Percentiles rank a stretch among this genome's conserved stretches.
Conservation (phyloP, 1,140 invertebrate species). For the Chlorops oryzae region DNA sequence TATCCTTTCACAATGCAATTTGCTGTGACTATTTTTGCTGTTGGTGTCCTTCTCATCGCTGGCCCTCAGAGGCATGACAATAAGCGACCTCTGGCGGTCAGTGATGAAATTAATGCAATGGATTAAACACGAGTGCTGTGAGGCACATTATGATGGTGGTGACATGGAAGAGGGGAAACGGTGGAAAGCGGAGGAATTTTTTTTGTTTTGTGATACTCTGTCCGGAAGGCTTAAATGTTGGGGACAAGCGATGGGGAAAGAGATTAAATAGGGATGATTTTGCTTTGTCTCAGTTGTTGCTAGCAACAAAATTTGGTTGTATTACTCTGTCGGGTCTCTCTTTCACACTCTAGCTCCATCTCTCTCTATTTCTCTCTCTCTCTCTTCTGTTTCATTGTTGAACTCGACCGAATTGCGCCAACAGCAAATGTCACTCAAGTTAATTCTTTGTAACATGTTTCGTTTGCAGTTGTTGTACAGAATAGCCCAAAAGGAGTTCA, state of each 20-base stretch:
- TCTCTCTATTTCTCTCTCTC: neutral
- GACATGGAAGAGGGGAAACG: no score
- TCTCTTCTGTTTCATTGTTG: neutral
- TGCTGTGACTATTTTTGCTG: conserved; percentile 15
- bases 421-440: conserved; percentile 7
- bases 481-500: no score
- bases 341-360: neutral
- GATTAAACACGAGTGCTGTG: no score
- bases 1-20: neutral
- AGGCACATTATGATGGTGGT: no score
- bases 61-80: neutral
- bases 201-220: no score
- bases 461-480: no score
- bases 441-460: no score
- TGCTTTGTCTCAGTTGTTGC: no score
- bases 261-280: no score
- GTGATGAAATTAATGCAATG: conserved; percentile 5
- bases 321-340: no score
- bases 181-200: no score
- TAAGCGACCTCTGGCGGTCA: neutral
- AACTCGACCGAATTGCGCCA: neutral
- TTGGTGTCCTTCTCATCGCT: conserved; percentile 8
- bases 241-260: neutral
- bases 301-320: no score
- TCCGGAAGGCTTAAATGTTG: conserved; percentile 7